phyloP scores from a whole-genome alignment of 2,113 vertebrate genomes.

The Macaca fascicularis region DNA sequence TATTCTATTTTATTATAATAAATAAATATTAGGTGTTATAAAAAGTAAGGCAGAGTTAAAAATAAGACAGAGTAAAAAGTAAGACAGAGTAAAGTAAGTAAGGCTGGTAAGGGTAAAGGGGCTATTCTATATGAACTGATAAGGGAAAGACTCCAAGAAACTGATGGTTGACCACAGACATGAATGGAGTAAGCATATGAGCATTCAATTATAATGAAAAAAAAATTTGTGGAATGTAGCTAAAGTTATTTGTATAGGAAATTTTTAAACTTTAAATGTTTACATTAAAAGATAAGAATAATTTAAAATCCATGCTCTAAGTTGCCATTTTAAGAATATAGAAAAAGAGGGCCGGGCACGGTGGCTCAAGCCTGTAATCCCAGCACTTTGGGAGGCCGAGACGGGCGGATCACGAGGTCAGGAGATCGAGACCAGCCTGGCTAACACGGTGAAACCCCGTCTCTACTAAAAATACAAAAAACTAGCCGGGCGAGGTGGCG shows the following conservation, averaged over 20 bases:
- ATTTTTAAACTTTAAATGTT: not conserved
- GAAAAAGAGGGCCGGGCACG: not conserved
- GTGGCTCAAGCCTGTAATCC: too few species aligned
- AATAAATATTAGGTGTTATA: not conserved
- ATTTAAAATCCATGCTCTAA: not conserved
- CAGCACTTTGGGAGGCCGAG: too few species aligned
- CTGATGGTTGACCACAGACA: not conserved
- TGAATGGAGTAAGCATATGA: not conserved
- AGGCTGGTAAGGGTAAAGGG: not conserved
- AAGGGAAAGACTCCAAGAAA: not conserved
- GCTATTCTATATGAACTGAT: not conserved
- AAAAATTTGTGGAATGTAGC: not conserved
- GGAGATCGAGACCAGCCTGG: too few species aligned
- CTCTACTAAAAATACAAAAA: too few species aligned
- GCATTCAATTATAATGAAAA: not conserved
- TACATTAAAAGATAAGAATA: slow-evolving; percentile 8
- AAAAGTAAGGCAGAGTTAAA: not conserved
- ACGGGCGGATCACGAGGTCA: too few species aligned
- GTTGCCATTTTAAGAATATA: slow-evolving; percentile 11
- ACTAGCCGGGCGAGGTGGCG: too few species aligned
- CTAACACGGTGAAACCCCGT: too few species aligned
- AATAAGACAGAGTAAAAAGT: not conserved
- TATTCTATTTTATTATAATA: not conserved
- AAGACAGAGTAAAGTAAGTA: not conserved
- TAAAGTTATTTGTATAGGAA: not conserved